phyloP scores from a whole-genome alignment of 2,113 vertebrate genomes.

The Labeo catla region DNA sequence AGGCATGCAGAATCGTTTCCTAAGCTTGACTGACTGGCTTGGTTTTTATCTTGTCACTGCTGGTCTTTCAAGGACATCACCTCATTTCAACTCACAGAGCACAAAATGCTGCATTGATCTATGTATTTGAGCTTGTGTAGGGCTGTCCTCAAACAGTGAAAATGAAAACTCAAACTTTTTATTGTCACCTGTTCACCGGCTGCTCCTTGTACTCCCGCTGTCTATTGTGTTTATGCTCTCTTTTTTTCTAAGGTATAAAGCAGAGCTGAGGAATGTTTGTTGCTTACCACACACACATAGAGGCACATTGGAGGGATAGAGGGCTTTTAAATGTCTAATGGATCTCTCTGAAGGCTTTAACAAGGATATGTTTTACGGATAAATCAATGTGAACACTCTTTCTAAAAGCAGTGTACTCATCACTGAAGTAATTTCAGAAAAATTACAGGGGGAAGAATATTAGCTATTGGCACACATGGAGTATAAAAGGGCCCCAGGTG shows the following conservation, averaged over 20 bases:
- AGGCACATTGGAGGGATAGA: neutral
- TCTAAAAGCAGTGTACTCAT: slow-evolving; percentile 20
- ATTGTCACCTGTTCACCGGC: neutral
- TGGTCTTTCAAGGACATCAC: slow-evolving; percentile 28
- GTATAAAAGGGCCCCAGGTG: slow-evolving; percentile 30
- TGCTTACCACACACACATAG: neutral
- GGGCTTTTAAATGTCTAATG: slow-evolving; percentile 40
- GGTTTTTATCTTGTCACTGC: slow-evolving; percentile 4
- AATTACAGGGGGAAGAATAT: neutral
- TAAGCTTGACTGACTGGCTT: slow-evolving; percentile 29
- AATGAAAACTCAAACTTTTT: neutral
- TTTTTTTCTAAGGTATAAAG: neutral
- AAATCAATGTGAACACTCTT: slow-evolving; percentile 23
- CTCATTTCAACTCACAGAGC: neutral
- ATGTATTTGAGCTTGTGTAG: neutral
- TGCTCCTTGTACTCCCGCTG: neutral
- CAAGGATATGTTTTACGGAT: slow-evolving; percentile 9
- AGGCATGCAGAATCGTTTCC: slow-evolving; percentile 20
- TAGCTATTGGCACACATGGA: neutral
- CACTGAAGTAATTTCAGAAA: slow-evolving; percentile 4
- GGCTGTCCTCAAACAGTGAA: neutral
- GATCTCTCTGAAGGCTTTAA: slow-evolving; percentile 2
- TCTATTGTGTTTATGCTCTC: slow-evolving; percentile 3
- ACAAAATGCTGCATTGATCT: neutral
- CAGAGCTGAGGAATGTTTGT: neutral